These are phyloP conservation scores for human (Homo sapiens) DNA, from an alignment of 2,113 vertebrate species.

Conservation along the genomic window GRCh38 chr2:133855501-133856000, in stretches of 20 bases:
- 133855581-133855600: not conserved
- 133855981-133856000: not conserved
- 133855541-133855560: not conserved
- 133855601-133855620: not conserved
- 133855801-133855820: slow-evolving; percentile 51
- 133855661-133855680: not conserved
- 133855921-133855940: slow-evolving; percentile 40
- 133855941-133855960: not conserved
- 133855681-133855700: not conserved
- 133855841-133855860: slow-evolving; percentile 57
- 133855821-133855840: slow-evolving; percentile 49
- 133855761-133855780: not conserved
- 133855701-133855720: not conserved
- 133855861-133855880: slow-evolving; percentile 52
- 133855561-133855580: not conserved
- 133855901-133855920: slow-evolving; percentile 46
- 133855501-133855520: not conserved
- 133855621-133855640: not conserved
- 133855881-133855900: slow-evolving; percentile 21
- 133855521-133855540: not conserved
- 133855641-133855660: not conserved
- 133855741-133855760: not conserved
- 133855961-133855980: not conserved
- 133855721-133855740: not conserved
- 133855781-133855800: slow-evolving; percentile 35